These are phyloP conservation scores for Chaenocephalus aceratus DNA, from an alignment of 2,113 vertebrate species.

Conservation along the genomic window DNA sequence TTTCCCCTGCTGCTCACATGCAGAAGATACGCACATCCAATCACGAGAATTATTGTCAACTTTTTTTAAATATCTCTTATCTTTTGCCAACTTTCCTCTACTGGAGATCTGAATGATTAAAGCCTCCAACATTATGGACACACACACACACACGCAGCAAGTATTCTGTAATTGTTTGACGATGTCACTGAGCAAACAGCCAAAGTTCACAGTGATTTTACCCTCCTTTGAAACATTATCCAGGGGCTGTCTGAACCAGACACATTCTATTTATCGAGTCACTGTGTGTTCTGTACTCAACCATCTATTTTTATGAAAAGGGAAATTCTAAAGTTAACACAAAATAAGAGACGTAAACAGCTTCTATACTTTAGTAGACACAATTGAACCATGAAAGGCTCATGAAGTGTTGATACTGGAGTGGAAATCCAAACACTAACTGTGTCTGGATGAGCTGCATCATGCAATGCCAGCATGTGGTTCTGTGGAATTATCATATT, in stretches of 20 bases:
- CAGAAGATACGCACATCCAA: not conserved
- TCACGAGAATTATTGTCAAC: not conserved
- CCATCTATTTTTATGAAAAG: not conserved
- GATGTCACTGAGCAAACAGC: not conserved
- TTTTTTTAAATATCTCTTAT: not conserved
- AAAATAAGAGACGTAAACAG: not conserved
- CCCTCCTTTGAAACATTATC: not conserved
- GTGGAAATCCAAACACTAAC: not conserved
- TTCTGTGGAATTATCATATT: not conserved
- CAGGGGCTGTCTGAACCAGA: not conserved
- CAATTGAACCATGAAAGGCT: not conserved
- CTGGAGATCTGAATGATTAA: not conserved
- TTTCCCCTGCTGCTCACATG: not conserved
- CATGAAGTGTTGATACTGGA: not conserved
- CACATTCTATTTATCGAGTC: not conserved
- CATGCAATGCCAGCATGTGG: not conserved
- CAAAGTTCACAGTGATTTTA: conserved; percentile 14
- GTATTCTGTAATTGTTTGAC: conserved; percentile 55
- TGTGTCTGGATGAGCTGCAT: not conserved
- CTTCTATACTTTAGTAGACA: no score
- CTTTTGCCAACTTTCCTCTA: not conserved
- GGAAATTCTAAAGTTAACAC: not conserved
- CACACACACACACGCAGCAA: not conserved
- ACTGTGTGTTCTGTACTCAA: not conserved
- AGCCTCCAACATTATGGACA: not conserved